Percentiles rank a stretch among this genome's conserved stretches.
Conservation (phyloP, 2,113 vertebrate species). For the Pristiophorus japonicus region DNA sequence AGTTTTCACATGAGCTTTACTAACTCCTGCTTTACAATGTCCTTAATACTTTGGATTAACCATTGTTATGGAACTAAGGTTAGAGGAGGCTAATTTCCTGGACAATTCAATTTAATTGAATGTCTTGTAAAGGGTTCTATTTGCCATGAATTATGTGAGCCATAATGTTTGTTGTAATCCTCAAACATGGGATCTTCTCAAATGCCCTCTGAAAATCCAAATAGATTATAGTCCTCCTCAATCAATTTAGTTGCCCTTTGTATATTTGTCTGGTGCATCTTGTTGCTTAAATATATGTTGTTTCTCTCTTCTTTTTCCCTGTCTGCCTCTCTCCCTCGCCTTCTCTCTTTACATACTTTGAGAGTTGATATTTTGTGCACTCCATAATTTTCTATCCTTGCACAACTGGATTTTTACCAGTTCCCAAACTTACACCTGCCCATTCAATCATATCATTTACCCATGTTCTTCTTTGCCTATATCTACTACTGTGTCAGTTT, state of each 20-base stretch:
- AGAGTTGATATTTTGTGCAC: background rate
- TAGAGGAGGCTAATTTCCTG: background rate
- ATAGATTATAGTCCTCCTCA: background rate
- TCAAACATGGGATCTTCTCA: background rate
- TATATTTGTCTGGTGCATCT: background rate
- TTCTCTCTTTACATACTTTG: background rate
- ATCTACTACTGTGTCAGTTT: background rate
- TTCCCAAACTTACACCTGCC: background rate
- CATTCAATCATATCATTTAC: background rate
- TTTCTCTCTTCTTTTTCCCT: background rate
- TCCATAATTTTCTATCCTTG: background rate
- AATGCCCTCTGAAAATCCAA: background rate
- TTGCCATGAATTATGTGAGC: background rate
- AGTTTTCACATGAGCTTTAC: constrained; percentile 13
- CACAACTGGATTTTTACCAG: background rate
- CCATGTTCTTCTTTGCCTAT: background rate
- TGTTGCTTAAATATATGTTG: background rate
- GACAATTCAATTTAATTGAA: background rate
- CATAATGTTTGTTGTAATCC: too few relatives aligned
- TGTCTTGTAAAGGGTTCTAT: background rate
- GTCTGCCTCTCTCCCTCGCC: background rate
- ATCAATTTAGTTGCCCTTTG: background rate
- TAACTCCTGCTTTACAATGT: background rate
- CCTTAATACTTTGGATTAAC: background rate
- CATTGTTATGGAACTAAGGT: background rate